Evolutionary conservation across 2,888 invertebrate genomes (phyloP), one percentile per base, ranked within the genome.

Genomic region (Leucoptera coffeella): DNA sequence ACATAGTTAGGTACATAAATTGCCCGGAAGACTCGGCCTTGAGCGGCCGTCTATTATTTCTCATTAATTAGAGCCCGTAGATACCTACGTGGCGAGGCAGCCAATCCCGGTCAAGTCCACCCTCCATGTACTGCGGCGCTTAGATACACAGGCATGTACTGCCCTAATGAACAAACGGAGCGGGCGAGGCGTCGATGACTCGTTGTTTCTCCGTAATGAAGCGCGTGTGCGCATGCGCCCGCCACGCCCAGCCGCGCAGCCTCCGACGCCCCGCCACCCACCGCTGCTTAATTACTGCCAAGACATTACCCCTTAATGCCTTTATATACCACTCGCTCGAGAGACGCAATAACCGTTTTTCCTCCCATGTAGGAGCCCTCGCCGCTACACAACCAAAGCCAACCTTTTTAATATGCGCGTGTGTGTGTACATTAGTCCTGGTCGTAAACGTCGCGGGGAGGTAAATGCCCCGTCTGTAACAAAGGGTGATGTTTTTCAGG

Each of bases 241-340:
- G 41, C 56, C 65, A 57, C 69, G 69, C 69, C 69, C 65, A 53
- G 40, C 48, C 49, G 44, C 58, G 43, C 67, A 67, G 65, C 65
- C 61, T 65, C 67, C 56, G 40, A 15, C 38, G 40, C 35, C 42
- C 42, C 37, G 33, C 39, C 31, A 30, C 32, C 35, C 40, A 35
- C 38, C 28, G 38, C 43, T 41, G 34, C 50, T 59, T 65, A 65
- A 65, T 64, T 64, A 64, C 62, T 56, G 56, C 55, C 60, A 51
- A 59, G 56, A 67, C 64, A 64, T 67, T 64, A 67, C 62, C 49
- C 62, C 58, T 53, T 59, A 57, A 61, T 56, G 47, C 50, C 47
- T 46, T 43, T 54, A 56, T 56, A 51, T 58, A 39, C 39, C n/a
- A n/a, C n/a, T n/a, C n/a, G n/a, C n/a, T n/a, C n/a, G n/a, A n/a